These are phyloP conservation scores for Scaptomyza graminum DNA, from an alignment of 1,140 invertebrate species.

Conservation along the genomic window DNA sequence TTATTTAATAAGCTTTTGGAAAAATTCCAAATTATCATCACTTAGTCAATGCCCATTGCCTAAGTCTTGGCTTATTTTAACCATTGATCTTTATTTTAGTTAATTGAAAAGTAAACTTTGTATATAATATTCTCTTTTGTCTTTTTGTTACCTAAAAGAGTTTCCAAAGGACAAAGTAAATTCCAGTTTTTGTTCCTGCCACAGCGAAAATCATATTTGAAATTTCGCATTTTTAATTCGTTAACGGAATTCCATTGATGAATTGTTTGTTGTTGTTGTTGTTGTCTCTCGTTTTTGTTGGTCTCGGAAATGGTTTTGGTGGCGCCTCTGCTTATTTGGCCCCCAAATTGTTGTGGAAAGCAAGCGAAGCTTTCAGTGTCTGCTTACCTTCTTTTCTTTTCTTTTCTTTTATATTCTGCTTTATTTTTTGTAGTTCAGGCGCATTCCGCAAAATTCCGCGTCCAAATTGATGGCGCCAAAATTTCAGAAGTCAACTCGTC, in stretches of 20 bases:
- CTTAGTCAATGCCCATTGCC: too few relatives aligned
- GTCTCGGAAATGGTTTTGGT: slow-evolving; percentile 68
- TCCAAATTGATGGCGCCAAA: slow-evolving; percentile 81
- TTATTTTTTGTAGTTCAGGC: slow-evolving; percentile 49
- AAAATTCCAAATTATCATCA: too few relatives aligned
- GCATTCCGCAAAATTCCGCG: slow-evolving; percentile 72
- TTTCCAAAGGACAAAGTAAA: too few relatives aligned
- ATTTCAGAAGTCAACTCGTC: slow-evolving; percentile 61
- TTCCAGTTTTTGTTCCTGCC: not conserved
- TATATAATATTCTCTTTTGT: too few relatives aligned
- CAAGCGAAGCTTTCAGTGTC: slow-evolving; percentile 22
- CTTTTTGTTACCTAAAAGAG: too few relatives aligned
- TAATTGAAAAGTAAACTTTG: too few relatives aligned
- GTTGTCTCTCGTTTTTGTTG: slow-evolving; percentile 19
- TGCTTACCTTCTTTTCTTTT: too few relatives aligned
- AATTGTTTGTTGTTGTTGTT: slow-evolving; percentile 49
- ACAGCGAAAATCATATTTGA: slow-evolving; percentile 69
- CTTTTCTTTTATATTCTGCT: not conserved
- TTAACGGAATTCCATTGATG: slow-evolving; percentile 74
- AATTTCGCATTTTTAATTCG: slow-evolving; percentile 67
- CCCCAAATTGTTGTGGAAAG: slow-evolving; percentile 53
- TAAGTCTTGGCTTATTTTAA: too few relatives aligned
- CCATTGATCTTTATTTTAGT: too few relatives aligned
- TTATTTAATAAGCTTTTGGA: too few relatives aligned
- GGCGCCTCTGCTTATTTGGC: slow-evolving; percentile 64